Evolutionary conservation across 2,797 vertebrate species (phyloP), one percentile per base, ranked within the genome.

Genomic region (Arctocebus calabarensis): DNA sequence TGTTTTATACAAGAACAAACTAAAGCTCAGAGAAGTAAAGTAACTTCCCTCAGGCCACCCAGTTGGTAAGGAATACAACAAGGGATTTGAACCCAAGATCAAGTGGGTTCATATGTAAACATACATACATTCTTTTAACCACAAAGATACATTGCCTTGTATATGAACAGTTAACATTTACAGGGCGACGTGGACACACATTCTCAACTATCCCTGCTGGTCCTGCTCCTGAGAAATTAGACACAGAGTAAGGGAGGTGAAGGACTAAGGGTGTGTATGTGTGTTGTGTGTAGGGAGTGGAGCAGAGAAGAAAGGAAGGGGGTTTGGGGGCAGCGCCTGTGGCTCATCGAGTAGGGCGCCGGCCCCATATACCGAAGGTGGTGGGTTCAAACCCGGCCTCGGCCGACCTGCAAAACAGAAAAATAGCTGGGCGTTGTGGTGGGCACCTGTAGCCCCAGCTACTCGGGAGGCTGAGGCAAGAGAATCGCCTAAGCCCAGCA

Each of bases 1-100:
- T 81, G 11, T 29, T 88, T 94, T 88, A 48, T 17, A 84, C 27
- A 73, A 64, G 45, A 79, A 73, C n/a, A 95, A 83, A 92, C 59
- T 13, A 77, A 92, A 81, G 40, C 75, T 82, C 45, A 55, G 29
- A 88, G 25, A 87, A 62, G 25, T 90, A 79, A 40, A 91, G 29
- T 75, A 34, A 91, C 62, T 94, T 82, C 23, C 45, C 1, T 10
- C 23, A 79, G 22, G 70, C 32, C 34, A 34, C 37, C 34, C 3
- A 48, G 52, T 8, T 85, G 22, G 12, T 57, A 77, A 74, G 59
- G 40, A n/a, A 20, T 12, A 78, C 68, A 74, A n/a, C 2, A 20
- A 48, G 45, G 71, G 59, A 92, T 52, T 59, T 13, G 82, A 91
- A 95, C 11, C 6, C 29, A 94, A 73, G 77, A 84, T 2, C 17